Conservation (phyloP, 2,888 invertebrate species). For the Schrankia costaestrigalis region DNA sequence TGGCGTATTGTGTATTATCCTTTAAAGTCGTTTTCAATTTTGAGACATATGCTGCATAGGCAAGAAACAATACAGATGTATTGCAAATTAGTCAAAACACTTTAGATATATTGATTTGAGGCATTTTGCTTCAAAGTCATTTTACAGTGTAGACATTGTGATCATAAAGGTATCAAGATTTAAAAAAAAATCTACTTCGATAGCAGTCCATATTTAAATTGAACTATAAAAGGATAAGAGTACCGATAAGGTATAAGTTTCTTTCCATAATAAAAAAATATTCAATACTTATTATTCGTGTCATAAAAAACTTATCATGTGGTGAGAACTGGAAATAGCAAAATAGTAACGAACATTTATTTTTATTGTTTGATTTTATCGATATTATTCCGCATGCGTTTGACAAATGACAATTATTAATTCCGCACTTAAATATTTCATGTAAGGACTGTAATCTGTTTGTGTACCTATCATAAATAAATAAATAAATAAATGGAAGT, state of each 20-base stretch:
- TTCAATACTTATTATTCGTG: slow-evolving; percentile 53
- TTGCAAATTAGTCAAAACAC: too few species aligned
- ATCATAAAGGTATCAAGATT: slow-evolving; percentile 12
- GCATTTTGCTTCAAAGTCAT: too few species aligned
- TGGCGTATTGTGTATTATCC: too few species aligned
- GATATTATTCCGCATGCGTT: slow-evolving; percentile 6
- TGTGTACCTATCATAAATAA: too few species aligned
- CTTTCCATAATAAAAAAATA: slow-evolving; percentile 43
- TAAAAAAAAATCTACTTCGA: slow-evolving; percentile 24
- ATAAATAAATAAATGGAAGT: too few species aligned
- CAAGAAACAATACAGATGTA: too few species aligned
- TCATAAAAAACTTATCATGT: slow-evolving; percentile 49
- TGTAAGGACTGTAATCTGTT: too few species aligned
- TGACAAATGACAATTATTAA: not conserved
- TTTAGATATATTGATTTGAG: too few species aligned
- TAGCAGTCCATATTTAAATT: slow-evolving; percentile 31
- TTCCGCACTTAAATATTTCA: too few species aligned
- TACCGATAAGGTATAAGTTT: slow-evolving; percentile 45
- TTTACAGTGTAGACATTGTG: too few species aligned
- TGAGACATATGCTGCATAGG: too few species aligned
- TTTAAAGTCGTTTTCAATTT: too few species aligned
- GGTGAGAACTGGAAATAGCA: slow-evolving; percentile 45
- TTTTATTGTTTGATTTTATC: slow-evolving; percentile 5
- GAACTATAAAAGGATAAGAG: slow-evolving; percentile 39
- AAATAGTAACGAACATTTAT: slow-evolving; percentile 29